A percentile compares a stretch with the other conserved stretches of the same genome.
These are phyloP conservation scores for Papilio polytes DNA, from an alignment of 1,140 invertebrate genomes.

Conservation along the genomic window DNA sequence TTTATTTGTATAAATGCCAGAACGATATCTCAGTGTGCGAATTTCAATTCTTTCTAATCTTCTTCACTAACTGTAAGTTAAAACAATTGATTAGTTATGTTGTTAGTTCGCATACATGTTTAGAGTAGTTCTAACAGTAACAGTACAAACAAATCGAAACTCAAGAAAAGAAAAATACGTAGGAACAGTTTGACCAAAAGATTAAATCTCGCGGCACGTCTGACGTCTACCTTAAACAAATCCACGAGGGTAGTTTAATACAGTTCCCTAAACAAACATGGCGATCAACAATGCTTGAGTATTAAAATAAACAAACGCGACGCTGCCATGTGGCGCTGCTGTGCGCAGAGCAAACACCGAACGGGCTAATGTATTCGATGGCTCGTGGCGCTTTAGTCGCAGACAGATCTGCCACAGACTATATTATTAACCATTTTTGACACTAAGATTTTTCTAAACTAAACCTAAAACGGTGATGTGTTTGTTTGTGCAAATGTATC, in stretches of 20 bases:
- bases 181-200: conserved; percentile 37
- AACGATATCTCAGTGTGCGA: background rate
- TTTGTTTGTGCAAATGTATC: too few species aligned
- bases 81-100: background rate
- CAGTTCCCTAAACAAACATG: conserved; percentile 72
- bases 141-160: conserved; percentile 10
- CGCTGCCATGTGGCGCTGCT: conserved; percentile 70
- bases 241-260: conserved; percentile 76
- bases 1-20: background rate
- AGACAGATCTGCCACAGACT: conserved; percentile 14
- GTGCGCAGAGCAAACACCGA: conserved; percentile 70
- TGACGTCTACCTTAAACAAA: conserved; percentile 60
- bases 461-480: too few species aligned
- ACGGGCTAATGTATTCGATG: conserved; percentile 77
- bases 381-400: conserved; percentile 43
- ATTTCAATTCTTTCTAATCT: background rate
- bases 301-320: conserved; percentile 80
- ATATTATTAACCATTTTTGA: background rate
- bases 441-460: too few species aligned
- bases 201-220: conserved; percentile 38
- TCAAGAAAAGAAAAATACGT: conserved; percentile 24
- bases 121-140: background rate
- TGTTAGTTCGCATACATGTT: background rate
- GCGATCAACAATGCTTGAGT: conserved; percentile 76
- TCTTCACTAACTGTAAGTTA: background rate